Evolutionary conservation across 2,888 invertebrate genomes (phyloP), one percentile per base, ranked within the genome.

Genomic region (Pinctada fucata): DNA sequence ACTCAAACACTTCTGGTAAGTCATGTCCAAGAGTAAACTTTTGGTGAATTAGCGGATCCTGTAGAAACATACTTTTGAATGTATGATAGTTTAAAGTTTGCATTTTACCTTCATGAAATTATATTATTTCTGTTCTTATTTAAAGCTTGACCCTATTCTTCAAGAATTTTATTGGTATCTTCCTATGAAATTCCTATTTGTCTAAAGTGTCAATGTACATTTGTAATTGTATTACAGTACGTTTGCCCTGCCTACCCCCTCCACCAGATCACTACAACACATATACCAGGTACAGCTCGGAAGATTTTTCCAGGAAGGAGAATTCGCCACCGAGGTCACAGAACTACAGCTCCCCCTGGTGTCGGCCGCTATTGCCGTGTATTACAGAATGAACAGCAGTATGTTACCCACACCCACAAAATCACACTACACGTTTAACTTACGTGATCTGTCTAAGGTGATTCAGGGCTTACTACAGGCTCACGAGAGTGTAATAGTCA

Each of bases 211-310:
- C n/a, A n/a, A n/a, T n/a, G n/a, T n/a, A n/a, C n/a, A n/a, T n/a
- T n/a, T n/a, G n/a, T n/a, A n/a, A n/a, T n/a, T n/a, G n/a, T n/a
- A n/a, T n/a, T 85, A 3, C 87, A 92, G 92, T 83, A 89, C 92
- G 82, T 83, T 92, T 72, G 89, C 92, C 10, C 86, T 92, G 79
- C 92, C 92, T 0, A 90, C 90, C 77, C 92, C 92, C 8, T 92
- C 92, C 2, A 91, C 90, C 6, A 87, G 91, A 52, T 92, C 92
- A 6, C 88, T 92, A 67, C 92, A 92, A 81, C 92, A 92, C 84
- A 92, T 92, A 79, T 92, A 92, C 82, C 92, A 92, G 84, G 92
- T 92, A 10, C 92, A 92, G 81, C 88, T 92, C 3, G 92, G 92
- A 13, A 85, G 91, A 51, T 92, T 92, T 87, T 86, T 92, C 76